These are phyloP conservation scores for Bimastos eiseni DNA, from an alignment of 2,888 invertebrate species.

Conservation along the genomic window DNA sequence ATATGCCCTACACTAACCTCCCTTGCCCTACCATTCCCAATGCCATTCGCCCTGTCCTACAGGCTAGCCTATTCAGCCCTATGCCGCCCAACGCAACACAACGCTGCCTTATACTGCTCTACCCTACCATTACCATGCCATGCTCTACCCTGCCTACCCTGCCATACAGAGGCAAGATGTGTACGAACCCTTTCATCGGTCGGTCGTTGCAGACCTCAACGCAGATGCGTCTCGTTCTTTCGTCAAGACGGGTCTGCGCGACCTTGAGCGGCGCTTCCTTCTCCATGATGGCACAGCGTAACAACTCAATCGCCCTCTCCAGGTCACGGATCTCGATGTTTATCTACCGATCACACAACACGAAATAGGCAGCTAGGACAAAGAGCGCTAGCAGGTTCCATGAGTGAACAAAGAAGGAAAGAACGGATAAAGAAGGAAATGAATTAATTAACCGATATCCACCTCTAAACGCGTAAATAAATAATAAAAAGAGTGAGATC, in stretches of 20 bases:
- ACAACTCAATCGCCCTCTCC: constrained; percentile 83
- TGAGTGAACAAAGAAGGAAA: not conserved
- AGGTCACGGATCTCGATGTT: constrained; percentile 80
- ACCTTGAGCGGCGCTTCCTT: constrained; percentile 68
- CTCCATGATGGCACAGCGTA: constrained; percentile 87
- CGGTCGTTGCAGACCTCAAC: constrained; percentile 86
- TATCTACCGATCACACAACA: not conserved
- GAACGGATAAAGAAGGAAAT: not conserved
- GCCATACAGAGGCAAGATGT: no score
- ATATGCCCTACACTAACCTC: no score
- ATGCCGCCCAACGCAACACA: no score
- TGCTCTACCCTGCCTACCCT: not conserved
- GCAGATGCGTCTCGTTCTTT: constrained; percentile 83
- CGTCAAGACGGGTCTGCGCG: constrained; percentile 82
- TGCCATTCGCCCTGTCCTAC: no score
- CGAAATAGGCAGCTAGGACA: not conserved
- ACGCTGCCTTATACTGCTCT: no score
- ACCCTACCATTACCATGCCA: no score
- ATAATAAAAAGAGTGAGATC: not conserved
- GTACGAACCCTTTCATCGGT: constrained; percentile 76
- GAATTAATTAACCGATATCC: not conserved
- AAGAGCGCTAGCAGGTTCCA: not conserved
- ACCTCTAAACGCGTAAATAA: not conserved
- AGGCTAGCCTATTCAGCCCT: no score
- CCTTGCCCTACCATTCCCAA: no score